Percentiles rank a stretch among this genome's conserved stretches.
Evolutionary conservation across 2,888 invertebrate species (phyloP).

Genomic region (Graphium colonna): DNA sequence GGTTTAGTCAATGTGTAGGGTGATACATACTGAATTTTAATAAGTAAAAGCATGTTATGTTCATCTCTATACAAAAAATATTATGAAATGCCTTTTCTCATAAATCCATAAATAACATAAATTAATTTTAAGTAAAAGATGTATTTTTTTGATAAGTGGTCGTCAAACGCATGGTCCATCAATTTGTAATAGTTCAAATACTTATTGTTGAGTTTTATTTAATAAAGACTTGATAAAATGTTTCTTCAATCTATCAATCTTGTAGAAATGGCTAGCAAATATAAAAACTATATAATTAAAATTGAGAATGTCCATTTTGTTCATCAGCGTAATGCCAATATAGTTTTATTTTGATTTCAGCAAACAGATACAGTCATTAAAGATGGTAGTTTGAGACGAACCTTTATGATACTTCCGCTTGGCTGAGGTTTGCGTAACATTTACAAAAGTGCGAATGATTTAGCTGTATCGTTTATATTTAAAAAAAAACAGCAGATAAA

Average conservation of each 20-base stretch:
- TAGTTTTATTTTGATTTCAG: no score
- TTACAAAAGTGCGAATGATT: no score
- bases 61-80: conserved; percentile 42
- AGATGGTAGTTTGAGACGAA: no score
- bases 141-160: conserved; percentile 13
- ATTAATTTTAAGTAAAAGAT: conserved; percentile 7
- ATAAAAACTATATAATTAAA: no score
- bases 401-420: no score
- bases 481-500: no score
- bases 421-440: no score
- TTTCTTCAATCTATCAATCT: conserved; percentile 23
- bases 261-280: no score
- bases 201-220: conserved; percentile 74
- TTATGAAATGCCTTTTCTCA: conserved; percentile 8
- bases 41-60: conserved; percentile 49
- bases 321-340: no score
- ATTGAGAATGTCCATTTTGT: no score
- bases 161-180: conserved; percentile 45
- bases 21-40: conserved; percentile 59
- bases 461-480: no score
- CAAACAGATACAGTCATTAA: no score
- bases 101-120: conserved; percentile 3
- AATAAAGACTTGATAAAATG: conserved; percentile 58
- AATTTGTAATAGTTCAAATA: conserved; percentile 43
- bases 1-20: conserved; percentile 30